These are phyloP conservation scores for Hyles vespertilio DNA, from an alignment of 1,140 invertebrate species.

Conservation along the genomic window DNA sequence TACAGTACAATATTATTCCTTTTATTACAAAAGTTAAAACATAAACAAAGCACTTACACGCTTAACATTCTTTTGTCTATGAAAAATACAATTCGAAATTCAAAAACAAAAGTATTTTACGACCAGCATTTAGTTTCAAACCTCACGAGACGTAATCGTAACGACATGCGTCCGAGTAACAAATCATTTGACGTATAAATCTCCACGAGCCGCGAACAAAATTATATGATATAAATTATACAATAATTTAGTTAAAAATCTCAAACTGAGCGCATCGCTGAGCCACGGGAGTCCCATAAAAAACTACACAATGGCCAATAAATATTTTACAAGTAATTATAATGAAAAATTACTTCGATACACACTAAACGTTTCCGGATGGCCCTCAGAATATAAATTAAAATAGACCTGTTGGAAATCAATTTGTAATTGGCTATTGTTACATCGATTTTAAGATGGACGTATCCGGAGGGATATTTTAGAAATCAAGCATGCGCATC, in stretches of 20 bases:
- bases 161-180: background rate
- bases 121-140: too few relatives aligned
- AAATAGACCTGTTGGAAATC: slow-evolving; percentile 29
- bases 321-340: slow-evolving; percentile 66
- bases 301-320: slow-evolving; percentile 53
- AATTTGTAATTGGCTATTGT: slow-evolving; percentile 37
- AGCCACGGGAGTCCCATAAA: slow-evolving; percentile 28
- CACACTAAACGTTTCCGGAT: slow-evolving; percentile 49
- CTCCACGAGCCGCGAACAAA: slow-evolving; percentile 19
- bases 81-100: too few relatives aligned
- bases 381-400: slow-evolving; percentile 40
- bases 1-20: too few relatives aligned
- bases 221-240: slow-evolving; percentile 31
- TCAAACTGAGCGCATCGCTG: slow-evolving; percentile 3
- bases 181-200: slow-evolving; percentile 17
- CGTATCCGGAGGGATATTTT: background rate
- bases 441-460: background rate
- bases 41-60: too few relatives aligned
- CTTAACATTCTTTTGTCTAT: too few relatives aligned
- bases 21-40: too few relatives aligned
- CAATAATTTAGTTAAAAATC: slow-evolving; percentile 23
- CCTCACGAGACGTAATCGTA: background rate
- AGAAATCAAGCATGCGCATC: background rate
- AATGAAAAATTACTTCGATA: slow-evolving; percentile 48
- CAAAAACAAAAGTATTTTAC: too few relatives aligned